Evolutionary conservation across 2,113 vertebrate species (phyloP).

Genomic region (Poeciliopsis prolifica): DNA sequence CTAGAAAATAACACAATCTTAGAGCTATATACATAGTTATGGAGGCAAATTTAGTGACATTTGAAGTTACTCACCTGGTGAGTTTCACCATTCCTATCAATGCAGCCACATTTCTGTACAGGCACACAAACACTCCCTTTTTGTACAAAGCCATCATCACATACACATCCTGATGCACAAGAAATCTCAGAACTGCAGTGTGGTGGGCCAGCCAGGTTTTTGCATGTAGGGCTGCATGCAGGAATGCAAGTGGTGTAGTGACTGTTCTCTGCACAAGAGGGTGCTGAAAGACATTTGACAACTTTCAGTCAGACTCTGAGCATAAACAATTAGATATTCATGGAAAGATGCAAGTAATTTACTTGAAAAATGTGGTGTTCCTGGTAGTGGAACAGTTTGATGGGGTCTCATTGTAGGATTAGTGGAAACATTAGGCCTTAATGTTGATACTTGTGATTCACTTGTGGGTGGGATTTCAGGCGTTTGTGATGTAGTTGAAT

Average conservation of each 20-base stretch:
- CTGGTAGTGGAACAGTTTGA: not conserved
- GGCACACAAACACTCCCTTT: slow-evolving; percentile 79
- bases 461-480: not conserved
- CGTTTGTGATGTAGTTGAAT: not conserved
- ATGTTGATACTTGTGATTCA: not conserved
- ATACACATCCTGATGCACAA: slow-evolving; percentile 83
- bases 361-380: slow-evolving; percentile 34
- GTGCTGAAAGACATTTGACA: slow-evolving; percentile 59
- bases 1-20: slow-evolving; percentile 58
- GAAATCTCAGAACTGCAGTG: slow-evolving; percentile 68
- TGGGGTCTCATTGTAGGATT: not conserved
- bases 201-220: slow-evolving; percentile 75
- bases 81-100: slow-evolving; percentile 77
- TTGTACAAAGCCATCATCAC: slow-evolving; percentile 80
- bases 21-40: not conserved
- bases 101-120: slow-evolving; percentile 82
- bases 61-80: slow-evolving; percentile 72
- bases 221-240: slow-evolving; percentile 82
- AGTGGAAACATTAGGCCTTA: no score
- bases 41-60: not conserved
- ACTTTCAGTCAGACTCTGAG: not conserved
- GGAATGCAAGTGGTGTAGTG: slow-evolving; percentile 79
- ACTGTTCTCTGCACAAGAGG: slow-evolving; percentile 78
- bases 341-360: not conserved
- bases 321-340: not conserved